Evolutionary conservation across 2,113 vertebrate species (phyloP).

Genomic region (Lepidothrix coronata): DNA sequence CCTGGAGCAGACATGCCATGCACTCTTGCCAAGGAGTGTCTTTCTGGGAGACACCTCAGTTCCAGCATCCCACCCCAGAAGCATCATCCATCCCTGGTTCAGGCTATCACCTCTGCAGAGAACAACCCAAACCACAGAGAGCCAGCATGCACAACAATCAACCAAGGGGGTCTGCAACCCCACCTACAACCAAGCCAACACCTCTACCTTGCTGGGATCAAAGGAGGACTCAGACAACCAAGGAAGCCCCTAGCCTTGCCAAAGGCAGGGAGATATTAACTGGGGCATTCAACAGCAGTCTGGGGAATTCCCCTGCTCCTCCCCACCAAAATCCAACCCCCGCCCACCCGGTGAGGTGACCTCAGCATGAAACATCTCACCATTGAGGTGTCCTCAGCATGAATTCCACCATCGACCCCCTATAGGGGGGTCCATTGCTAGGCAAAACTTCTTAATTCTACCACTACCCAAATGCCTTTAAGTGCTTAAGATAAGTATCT

Average conservation of each 20-base stretch:
- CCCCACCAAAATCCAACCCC: background rate
- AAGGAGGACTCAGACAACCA: background rate
- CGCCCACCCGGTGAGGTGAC: background rate
- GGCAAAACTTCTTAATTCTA: slow-evolving; percentile 9
- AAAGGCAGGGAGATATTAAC: background rate
- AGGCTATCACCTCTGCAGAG: background rate
- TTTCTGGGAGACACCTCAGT: background rate
- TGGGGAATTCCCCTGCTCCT: background rate
- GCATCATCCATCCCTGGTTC: background rate
- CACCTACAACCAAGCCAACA: background rate
- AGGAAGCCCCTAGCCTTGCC: background rate
- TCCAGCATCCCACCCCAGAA: background rate
- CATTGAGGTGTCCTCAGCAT: background rate
- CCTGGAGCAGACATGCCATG: rapidly evolving
- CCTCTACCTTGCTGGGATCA: background rate
- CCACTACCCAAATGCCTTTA: background rate
- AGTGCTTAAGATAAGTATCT: slow-evolving; percentile 53
- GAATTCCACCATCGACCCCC: background rate
- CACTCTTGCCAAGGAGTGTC: background rate
- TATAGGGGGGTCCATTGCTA: background rate
- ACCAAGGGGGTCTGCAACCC: background rate
- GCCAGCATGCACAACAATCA: rapidly evolving
- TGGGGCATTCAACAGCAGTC: background rate
- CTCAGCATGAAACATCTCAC: background rate
- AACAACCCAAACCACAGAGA: background rate